These are phyloP conservation scores for Drosophila lowei DNA, from an alignment of 1,140 invertebrate species.

Conservation along the genomic window DNA sequence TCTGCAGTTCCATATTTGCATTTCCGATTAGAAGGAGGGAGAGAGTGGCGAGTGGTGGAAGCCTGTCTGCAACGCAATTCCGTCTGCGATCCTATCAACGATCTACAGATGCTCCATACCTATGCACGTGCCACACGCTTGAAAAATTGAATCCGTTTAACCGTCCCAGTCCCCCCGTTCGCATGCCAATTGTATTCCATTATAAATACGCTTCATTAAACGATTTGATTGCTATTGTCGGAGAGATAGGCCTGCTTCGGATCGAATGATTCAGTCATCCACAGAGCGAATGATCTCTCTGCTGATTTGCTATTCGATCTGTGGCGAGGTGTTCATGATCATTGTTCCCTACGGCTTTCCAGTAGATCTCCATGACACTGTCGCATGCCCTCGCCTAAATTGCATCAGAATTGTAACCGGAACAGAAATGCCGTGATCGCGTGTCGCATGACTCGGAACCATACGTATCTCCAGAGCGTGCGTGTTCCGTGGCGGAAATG, in stretches of 20 bases:
- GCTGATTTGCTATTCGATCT: constrained; percentile 24
- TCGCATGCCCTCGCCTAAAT: too few species aligned
- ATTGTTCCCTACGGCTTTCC: background rate
- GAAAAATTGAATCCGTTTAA: constrained; percentile 11
- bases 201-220: constrained; percentile 48
- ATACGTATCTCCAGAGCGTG: constrained; percentile 23
- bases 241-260: background rate
- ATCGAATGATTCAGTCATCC: constrained; percentile 27
- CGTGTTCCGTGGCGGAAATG: constrained; percentile 52
- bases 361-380: too few species aligned
- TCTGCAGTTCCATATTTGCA: constrained; percentile 49
- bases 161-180: constrained; percentile 1
- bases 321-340: constrained; percentile 22
- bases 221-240: constrained; percentile 36
- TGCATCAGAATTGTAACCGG: too few species aligned
- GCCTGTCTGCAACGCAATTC: constrained; percentile 48
- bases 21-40: constrained; percentile 12
- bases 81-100: constrained; percentile 4
- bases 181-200: constrained; percentile 50
- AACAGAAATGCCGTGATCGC: background rate
- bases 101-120: background rate
- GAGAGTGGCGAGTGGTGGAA: constrained; percentile 11
- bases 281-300: constrained; percentile 21
- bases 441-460: constrained; percentile 36
- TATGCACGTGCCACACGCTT: constrained; percentile 56